Evolutionary conservation across 1,140 invertebrate genomes (phyloP).

Genomic region (Ostrea edulis): DNA sequence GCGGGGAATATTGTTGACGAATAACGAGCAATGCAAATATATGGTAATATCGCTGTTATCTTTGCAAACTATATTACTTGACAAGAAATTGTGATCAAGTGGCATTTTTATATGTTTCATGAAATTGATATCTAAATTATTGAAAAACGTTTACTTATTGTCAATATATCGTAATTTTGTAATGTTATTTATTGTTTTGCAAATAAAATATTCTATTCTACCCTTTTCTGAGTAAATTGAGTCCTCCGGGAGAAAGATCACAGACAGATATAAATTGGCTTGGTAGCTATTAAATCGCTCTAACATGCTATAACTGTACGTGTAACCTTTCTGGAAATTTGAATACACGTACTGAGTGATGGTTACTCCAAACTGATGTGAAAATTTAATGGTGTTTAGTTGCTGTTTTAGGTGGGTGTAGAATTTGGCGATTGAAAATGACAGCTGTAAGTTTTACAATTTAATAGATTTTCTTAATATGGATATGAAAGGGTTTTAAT

Average conservation of each 20-base stretch:
- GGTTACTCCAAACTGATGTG: too few relatives aligned
- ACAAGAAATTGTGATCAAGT: not conserved
- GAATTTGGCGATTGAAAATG: too few relatives aligned
- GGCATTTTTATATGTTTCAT: not conserved
- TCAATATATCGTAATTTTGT: conserved; percentile 5
- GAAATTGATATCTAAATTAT: not conserved
- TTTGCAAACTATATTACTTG: not conserved
- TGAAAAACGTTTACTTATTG: not conserved
- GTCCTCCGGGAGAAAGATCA: not conserved
- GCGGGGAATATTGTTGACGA: not conserved
- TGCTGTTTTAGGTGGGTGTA: too few relatives aligned
- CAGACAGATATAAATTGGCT: too few relatives aligned
- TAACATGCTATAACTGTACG: too few relatives aligned
- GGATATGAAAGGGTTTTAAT: too few relatives aligned
- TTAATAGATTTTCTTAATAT: too few relatives aligned
- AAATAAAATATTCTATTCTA: not conserved
- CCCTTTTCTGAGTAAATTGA: not conserved
- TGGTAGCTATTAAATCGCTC: too few relatives aligned
- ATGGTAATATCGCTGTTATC: not conserved
- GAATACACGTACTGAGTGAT: too few relatives aligned
- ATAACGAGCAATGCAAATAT: not conserved
- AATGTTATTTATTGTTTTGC: conserved; percentile 5
- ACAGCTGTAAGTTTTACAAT: too few relatives aligned
- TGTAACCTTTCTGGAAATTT: too few relatives aligned
- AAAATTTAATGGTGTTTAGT: too few relatives aligned